phyloP scores from a whole-genome alignment of 2,888 invertebrate species.

The Neuroscelio doddi region DNA sequence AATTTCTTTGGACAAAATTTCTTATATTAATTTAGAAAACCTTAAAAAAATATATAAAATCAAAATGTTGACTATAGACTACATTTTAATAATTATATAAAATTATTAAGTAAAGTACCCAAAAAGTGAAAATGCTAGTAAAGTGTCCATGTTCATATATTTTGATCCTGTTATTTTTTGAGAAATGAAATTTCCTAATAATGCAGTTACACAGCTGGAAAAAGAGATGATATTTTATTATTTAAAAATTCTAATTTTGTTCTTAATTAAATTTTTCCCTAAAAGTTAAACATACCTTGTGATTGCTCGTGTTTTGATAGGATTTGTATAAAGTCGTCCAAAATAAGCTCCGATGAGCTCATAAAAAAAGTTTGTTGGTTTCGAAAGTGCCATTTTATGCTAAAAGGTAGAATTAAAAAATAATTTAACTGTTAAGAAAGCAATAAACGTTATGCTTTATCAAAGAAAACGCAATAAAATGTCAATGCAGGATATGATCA shows the following conservation, averaged over 20 bases:
- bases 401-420: too few relatives aligned
- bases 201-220: slow-evolving; percentile 81
- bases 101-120: slow-evolving; percentile 74
- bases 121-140: slow-evolving; percentile 83
- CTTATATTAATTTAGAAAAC: too few relatives aligned
- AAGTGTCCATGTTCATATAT: slow-evolving; percentile 77
- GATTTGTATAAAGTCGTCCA: slow-evolving; percentile 82
- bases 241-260: slow-evolving; percentile 3
- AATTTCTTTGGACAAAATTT: too few relatives aligned
- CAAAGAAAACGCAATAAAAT: too few relatives aligned
- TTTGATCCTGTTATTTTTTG: slow-evolving; percentile 81
- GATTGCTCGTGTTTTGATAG: slow-evolving; percentile 84
- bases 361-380: slow-evolving; percentile 76
- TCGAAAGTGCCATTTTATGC: slow-evolving; percentile 81
- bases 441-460: too few relatives aligned
- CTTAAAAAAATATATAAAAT: slow-evolving; percentile 3
- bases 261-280: slow-evolving; percentile 16
- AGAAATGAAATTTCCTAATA: slow-evolving; percentile 82
- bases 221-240: slow-evolving; percentile 12
- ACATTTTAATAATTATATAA: neutral
- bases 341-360: slow-evolving; percentile 81
- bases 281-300: slow-evolving; percentile 77
- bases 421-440: too few relatives aligned
- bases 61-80: slow-evolving; percentile 6
- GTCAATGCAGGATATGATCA: too few relatives aligned